Base-by-base conservation (phyloP, 1,140 invertebrate genomes). In the Cydia strobilella region DNA sequence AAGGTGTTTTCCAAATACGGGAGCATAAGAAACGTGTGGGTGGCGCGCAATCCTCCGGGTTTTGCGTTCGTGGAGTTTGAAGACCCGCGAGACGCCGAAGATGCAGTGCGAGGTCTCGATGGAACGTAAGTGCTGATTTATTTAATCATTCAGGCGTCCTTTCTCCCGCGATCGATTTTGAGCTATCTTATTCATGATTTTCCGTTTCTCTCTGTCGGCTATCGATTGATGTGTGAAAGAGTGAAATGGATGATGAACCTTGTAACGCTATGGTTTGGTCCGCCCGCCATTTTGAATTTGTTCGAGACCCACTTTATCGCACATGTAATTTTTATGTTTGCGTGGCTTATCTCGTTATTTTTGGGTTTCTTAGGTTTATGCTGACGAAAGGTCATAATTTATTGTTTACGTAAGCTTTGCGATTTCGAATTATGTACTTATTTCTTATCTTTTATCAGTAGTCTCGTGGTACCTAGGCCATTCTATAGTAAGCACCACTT, bases 41-140 rank as follows among this genome's bases (percentile, higher is more conserved):
- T 99, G 20, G 98, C 98, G 0, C 93, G 97, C 86, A 98, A 98
- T 91, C 97, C 97, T 45, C 97, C 97, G 12, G 97, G 98, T 7
- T 99, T 99, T 94, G 98, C 98, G 10, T 99, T 99, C 94, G 97
- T 99, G 20, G 99, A 99, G 94, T 99, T 98, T 94, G 99, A 99
- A 93, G 99, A 99, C 91, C 95, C 97, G 6, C 94, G 98, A 79
- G 99, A 99, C 94, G 99, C 99, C 15, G 98, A 99, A 93, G 99
- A 99, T 94, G 97, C 98, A 72, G 98, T 98, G n/a, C 94, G 97
- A 84, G 98, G 96, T 66, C 93, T 99, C 75, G 98, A 99, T 94
- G 98, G 98, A 94, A 97, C 97, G 96, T 98, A 94, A 95, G 96
- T 91, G 80, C 25, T 71, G 20, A 31, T 65, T 7, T 15, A 69